These are phyloP conservation scores for Urocolius indicus DNA, from an alignment of 2,113 vertebrate genomes.

Conservation along the genomic window DNA sequence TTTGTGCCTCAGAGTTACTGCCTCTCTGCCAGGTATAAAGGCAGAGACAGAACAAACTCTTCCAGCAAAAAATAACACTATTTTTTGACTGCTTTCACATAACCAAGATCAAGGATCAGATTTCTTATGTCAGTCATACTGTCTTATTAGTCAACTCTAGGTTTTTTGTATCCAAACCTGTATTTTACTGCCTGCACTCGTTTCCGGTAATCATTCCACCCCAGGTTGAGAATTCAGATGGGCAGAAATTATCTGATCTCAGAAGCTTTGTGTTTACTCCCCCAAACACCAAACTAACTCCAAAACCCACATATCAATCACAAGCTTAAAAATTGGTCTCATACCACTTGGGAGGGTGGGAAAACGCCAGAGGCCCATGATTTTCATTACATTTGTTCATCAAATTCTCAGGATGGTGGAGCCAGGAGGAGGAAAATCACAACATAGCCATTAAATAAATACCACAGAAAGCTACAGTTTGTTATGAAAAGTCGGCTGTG, in stretches of 20 bases:
- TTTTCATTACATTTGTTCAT: background rate
- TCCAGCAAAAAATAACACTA: constrained; percentile 17
- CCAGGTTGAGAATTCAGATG: background rate
- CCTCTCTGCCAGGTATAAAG: constrained; percentile 50
- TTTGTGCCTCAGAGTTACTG: constrained; percentile 46
- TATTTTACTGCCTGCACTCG: background rate
- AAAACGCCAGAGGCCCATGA: background rate
- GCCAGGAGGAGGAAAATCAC: background rate
- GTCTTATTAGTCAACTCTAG: background rate
- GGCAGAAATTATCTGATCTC: background rate
- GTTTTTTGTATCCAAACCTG: background rate
- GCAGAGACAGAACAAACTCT: constrained; percentile 49
- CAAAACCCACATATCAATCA: background rate
- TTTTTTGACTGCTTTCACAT: background rate
- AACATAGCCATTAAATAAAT: background rate
- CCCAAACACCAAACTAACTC: background rate
- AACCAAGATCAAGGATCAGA: background rate
- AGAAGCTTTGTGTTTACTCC: background rate
- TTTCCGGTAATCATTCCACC: background rate
- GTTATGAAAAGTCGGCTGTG: background rate
- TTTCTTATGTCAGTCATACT: background rate
- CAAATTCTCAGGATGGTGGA: background rate
- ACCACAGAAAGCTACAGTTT: background rate
- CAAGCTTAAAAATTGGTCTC: background rate
- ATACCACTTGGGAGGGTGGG: background rate